These are phyloP conservation scores for Polydrusus pterygomalis DNA, from an alignment of 2,888 invertebrate species.

Conservation along the genomic window DNA sequence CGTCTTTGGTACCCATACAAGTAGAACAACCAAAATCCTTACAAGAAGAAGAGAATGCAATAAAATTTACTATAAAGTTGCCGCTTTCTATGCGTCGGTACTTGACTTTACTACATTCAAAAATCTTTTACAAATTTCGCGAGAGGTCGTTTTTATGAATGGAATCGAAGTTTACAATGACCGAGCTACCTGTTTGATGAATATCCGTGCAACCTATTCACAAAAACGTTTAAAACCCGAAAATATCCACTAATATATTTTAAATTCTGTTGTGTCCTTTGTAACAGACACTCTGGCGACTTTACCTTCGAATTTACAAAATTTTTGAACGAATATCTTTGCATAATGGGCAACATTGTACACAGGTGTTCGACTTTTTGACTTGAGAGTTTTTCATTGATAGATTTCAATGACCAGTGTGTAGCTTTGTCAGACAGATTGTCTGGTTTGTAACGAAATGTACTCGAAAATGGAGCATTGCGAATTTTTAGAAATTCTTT, in stretches of 20 bases:
- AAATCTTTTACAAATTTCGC: conserved; percentile 57
- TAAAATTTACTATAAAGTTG: conserved; percentile 51
- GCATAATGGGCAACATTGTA: conserved; percentile 58
- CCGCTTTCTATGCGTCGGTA: conserved; percentile 59
- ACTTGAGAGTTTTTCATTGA: conserved; percentile 49
- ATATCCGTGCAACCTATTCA: conserved; percentile 47
- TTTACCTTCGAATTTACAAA: conserved; percentile 39
- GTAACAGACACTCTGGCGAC: conserved; percentile 46
- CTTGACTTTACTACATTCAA: conserved; percentile 58
- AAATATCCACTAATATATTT: conserved; percentile 60
- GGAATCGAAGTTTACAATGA: conserved; percentile 49
- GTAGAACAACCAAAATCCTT: conserved; percentile 30
- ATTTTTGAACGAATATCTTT: conserved; percentile 55
- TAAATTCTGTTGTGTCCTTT: conserved; percentile 60
- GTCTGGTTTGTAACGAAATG: conserved; percentile 35
- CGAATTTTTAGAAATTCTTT: conserved; percentile 24
- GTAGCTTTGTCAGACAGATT: conserved; percentile 33
- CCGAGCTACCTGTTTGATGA: conserved; percentile 51
- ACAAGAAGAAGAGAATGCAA: conserved; percentile 40
- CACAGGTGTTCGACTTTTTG: conserved; percentile 58
- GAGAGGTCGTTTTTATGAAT: conserved; percentile 56
- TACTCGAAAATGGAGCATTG: conserved; percentile 32
- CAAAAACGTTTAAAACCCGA: conserved; percentile 37
- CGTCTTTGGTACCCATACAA: conserved; percentile 36
- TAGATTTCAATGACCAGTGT: conserved; percentile 33